These are phyloP conservation scores for Chaitophorus viminalis DNA, from an alignment of 2,888 invertebrate genomes.

Conservation along the genomic window DNA sequence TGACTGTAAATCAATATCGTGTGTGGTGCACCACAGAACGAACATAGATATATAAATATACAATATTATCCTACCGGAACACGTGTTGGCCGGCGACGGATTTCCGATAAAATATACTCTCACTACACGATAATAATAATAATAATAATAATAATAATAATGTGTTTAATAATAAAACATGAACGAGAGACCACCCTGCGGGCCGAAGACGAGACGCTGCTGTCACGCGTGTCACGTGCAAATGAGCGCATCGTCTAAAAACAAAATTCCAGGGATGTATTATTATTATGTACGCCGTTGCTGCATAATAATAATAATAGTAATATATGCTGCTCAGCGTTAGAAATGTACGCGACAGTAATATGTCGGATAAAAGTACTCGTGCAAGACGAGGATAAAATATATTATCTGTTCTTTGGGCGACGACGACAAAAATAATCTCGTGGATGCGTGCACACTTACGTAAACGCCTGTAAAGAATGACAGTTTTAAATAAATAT, in stretches of 20 bases:
- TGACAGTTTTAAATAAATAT: too few relatives aligned
- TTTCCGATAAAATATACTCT: background rate
- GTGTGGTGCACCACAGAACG: too few relatives aligned
- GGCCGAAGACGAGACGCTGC: background rate
- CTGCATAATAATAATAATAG: too few relatives aligned
- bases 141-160: background rate
- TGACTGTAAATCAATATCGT: too few relatives aligned
- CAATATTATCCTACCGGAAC: too few relatives aligned
- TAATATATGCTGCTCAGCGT: too few relatives aligned
- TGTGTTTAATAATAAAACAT: background rate
- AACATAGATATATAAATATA: too few relatives aligned
- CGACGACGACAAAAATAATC: too few relatives aligned
- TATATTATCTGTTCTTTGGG: background rate
- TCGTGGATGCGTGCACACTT: too few relatives aligned
- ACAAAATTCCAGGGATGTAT: background rate
- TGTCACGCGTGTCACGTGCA: background rate
- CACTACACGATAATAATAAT: background rate
- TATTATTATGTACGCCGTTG: too few relatives aligned
- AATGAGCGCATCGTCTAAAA: background rate
- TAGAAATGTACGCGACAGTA: too few relatives aligned
- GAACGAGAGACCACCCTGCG: constrained; percentile 18
- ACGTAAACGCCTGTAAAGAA: too few relatives aligned
- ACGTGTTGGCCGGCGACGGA: background rate
- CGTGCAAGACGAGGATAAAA: background rate
- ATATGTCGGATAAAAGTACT: background rate